phyloP scores from a whole-genome alignment of 1,140 invertebrate species.

The Frieseomelitta varia region DNA sequence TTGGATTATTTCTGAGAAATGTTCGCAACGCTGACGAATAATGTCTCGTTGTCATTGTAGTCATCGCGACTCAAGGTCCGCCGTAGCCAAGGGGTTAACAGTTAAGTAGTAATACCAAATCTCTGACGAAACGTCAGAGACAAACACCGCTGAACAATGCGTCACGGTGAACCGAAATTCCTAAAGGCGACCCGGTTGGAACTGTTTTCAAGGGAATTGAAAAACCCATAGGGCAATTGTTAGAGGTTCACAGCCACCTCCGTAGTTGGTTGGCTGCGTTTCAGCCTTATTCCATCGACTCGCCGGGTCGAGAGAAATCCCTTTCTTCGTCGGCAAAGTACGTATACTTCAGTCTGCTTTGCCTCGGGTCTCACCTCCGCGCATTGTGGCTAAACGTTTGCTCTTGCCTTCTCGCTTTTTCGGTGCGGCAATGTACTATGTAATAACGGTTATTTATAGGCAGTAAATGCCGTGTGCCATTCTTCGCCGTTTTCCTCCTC shows the following conservation, averaged over 20 bases:
- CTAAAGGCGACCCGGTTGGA: too few species aligned
- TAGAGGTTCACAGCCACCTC: background rate
- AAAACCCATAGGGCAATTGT: background rate
- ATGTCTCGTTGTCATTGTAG: too few species aligned
- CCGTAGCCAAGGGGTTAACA: too few species aligned
- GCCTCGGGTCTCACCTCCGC: slow-evolving; percentile 14
- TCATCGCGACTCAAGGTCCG: too few species aligned
- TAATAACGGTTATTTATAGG: slow-evolving; percentile 65
- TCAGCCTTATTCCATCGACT: background rate
- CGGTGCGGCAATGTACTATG: slow-evolving; percentile 48
- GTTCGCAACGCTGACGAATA: too few species aligned
- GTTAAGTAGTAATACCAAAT: background rate
- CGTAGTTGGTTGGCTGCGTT: background rate
- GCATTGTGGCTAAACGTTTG: slow-evolving; percentile 19
- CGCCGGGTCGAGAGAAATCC: background rate
- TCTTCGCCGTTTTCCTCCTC: slow-evolving; percentile 12
- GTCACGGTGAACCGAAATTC: background rate
- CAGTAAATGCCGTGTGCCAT: slow-evolving; percentile 49
- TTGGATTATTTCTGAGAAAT: too few species aligned
- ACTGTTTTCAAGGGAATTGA: background rate
- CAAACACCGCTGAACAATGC: background rate
- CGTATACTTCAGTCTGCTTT: background rate
- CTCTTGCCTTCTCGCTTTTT: slow-evolving; percentile 41
- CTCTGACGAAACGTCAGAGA: background rate
- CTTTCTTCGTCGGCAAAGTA: slow-evolving; percentile 10